phyloP scores from a whole-genome alignment of 2,888 invertebrate genomes.

The Campoplex nolae region DNA sequence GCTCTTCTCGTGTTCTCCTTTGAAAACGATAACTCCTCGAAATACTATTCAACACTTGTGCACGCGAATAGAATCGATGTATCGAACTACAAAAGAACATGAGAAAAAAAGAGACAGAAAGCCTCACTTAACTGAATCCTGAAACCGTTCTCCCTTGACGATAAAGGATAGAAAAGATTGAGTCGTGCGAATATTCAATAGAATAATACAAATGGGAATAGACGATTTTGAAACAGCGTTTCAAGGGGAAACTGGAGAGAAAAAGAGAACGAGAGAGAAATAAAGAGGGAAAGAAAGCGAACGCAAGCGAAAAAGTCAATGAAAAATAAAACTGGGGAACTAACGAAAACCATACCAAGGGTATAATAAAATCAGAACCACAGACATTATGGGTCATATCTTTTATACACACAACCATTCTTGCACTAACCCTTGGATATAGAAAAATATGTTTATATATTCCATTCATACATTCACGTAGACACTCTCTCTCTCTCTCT shows the following conservation, averaged over 20 bases:
- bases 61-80: not conserved
- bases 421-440: conserved; percentile 19
- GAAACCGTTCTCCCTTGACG: conserved; percentile 41
- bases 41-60: not conserved
- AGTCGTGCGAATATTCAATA: conserved; percentile 37
- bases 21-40: not conserved
- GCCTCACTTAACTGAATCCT: conserved; percentile 2
- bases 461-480: not conserved
- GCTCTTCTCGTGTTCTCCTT: not conserved
- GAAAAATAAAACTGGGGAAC: conserved; percentile 45
- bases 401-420: conserved; percentile 25
- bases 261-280: not conserved
- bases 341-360: conserved; percentile 44
- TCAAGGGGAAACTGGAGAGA: conserved; percentile 33
- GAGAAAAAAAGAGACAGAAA: conserved; percentile 36
- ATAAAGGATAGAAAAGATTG: conserved; percentile 39
- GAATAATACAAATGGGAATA: conserved; percentile 35
- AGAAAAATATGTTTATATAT: not conserved
- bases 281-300: not conserved
- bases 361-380: too few species aligned
- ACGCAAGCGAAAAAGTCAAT: conserved; percentile 46
- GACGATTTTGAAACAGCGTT: conserved; percentile 36
- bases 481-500: too few species aligned
- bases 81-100: not conserved
- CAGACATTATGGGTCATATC: too few species aligned